Percentiles rank a stretch among this genome's conserved stretches.
Evolutionary conservation across 2,888 invertebrate species (phyloP).

Genomic region (Drosophila seclusa): DNA sequence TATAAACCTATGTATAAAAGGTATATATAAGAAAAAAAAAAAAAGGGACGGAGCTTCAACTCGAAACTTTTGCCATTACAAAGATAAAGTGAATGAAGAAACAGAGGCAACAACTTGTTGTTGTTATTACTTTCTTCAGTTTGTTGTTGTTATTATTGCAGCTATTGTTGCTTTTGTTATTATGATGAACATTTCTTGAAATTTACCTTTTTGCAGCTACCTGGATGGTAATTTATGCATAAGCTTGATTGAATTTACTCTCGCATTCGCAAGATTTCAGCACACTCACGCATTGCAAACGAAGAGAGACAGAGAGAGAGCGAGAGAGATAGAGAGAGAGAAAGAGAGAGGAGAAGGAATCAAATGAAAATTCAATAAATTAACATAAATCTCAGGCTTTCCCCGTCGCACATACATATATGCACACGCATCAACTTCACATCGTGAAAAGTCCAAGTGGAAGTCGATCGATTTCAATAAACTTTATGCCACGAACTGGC

Average conservation of each 20-base stretch:
- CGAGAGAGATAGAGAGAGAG: neutral
- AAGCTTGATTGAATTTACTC: conserved; percentile 74
- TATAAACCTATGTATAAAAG: neutral
- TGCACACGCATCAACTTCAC: conserved; percentile 53
- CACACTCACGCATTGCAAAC: conserved; percentile 21
- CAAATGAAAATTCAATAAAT: conserved; percentile 76
- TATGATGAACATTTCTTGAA: conserved; percentile 38
- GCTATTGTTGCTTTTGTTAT: conserved; percentile 46
- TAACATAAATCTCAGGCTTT: conserved; percentile 74
- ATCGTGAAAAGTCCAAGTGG: conserved; percentile 14
- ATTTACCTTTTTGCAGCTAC: conserved; percentile 31
- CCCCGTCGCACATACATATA: conserved; percentile 45
- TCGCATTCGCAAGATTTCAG: conserved; percentile 50
- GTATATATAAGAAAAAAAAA: conserved; percentile 31
- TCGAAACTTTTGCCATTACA: conserved; percentile 75
- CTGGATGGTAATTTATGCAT: conserved; percentile 70
- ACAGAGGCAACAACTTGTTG: conserved; percentile 21
- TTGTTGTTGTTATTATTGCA: conserved; percentile 31
- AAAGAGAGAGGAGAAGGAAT: conserved; percentile 37
- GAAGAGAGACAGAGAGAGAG: too few relatives aligned
- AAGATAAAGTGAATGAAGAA: conserved; percentile 58
- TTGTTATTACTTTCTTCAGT: conserved; percentile 5
- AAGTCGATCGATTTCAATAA: conserved; percentile 73
- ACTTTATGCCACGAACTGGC: conserved; percentile 62
- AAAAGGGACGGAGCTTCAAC: conserved; percentile 36